Base-by-base conservation (phyloP, 1,140 invertebrate genomes). In the Adelges cooleyi region DNA sequence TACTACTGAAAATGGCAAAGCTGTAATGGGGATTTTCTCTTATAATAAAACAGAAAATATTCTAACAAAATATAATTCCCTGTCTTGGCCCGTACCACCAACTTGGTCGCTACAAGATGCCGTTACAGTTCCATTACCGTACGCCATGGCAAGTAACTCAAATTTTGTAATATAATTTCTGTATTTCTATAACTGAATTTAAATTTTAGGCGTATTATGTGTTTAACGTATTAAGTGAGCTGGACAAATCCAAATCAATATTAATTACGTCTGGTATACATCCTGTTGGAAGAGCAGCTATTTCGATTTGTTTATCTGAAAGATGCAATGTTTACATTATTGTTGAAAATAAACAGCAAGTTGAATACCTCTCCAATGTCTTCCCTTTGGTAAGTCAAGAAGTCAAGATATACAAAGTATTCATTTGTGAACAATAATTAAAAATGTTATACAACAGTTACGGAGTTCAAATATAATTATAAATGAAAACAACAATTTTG, bases 101-200 rank as follows among this genome's bases (percentile, higher is more conserved):
- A 67, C 69, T 3, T 84, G 82, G 82, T 77, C 72, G 13, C 66
- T 81, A 20, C 77, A 78, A 62, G 79, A n/a, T n/a, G n/a, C n/a
- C n/a, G n/a, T n/a, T n/a, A n/a, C n/a, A n/a, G n/a, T n/a, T n/a
- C n/a, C n/a, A 83, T 59, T 75, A 3, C 53, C 74, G 6, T 76
- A 76, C 54, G 40, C 68, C 8, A 48, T 68, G 38, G 69, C 69
- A 33, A 68, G 38, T 50, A 52, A n/a, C n/a, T n/a, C n/a, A n/a
- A n/a, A n/a, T n/a, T n/a, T n/a, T n/a, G n/a, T n/a, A n/a, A n/a
- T n/a, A n/a, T n/a, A n/a, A n/a, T n/a, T n/a, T n/a, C n/a, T n/a
- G n/a, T n/a, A n/a, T n/a, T n/a, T n/a, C n/a, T n/a, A n/a, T n/a
- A n/a, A n/a, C n/a, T n/a, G n/a, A n/a, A n/a, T 33, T 33, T 33